A percentile compares a stretch with the other conserved stretches of the same genome.
Evolutionary conservation across 2,888 invertebrate species (phyloP).

Genomic region (Rhamphomyia laevipes): DNA sequence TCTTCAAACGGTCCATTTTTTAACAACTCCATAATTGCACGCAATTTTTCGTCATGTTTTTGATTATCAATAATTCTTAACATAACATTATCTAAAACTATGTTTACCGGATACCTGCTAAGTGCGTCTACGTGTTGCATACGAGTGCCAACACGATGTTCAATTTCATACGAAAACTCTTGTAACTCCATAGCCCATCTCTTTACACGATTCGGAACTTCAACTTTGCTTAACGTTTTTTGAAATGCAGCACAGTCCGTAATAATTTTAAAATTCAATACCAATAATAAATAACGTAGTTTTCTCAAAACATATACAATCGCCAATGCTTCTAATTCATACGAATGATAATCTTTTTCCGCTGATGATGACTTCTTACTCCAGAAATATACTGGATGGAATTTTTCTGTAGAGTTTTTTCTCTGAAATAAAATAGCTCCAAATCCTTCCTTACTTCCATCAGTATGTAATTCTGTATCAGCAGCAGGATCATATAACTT

Average conservation of each 20-base stretch:
- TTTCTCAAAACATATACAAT: too few relatives aligned
- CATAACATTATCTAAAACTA: slow-evolving; percentile 7
- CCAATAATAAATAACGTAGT: too few relatives aligned
- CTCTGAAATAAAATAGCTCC: too few relatives aligned
- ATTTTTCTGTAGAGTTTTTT: too few relatives aligned
- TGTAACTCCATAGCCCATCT: slow-evolving; percentile 17
- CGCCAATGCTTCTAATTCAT: too few relatives aligned
- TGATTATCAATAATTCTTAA: slow-evolving; percentile 9
- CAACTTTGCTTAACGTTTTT: slow-evolving; percentile 12
- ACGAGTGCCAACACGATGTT: slow-evolving; percentile 15
- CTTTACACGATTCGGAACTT: slow-evolving; percentile 14
- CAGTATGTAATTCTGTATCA: too few relatives aligned
- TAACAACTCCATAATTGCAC: slow-evolving; percentile 9
- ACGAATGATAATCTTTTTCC: too few relatives aligned
- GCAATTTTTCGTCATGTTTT: slow-evolving; percentile 8
- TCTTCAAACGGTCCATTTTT: slow-evolving; percentile 9
- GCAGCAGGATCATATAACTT: too few relatives aligned
- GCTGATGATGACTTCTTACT: too few relatives aligned
- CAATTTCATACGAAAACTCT: slow-evolving; percentile 16
- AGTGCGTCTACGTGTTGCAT: slow-evolving; percentile 15
- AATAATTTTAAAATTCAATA: too few relatives aligned
- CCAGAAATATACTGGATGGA: too few relatives aligned
- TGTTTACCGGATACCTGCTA: slow-evolving; percentile 9
- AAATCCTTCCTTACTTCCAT: too few relatives aligned
- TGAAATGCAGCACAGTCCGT: slow-evolving; percentile 18